Evolutionary conservation across 2,888 invertebrate genomes (phyloP), one percentile per base, ranked within the genome.

Genomic region (Teleogryllus oceanicus): DNA sequence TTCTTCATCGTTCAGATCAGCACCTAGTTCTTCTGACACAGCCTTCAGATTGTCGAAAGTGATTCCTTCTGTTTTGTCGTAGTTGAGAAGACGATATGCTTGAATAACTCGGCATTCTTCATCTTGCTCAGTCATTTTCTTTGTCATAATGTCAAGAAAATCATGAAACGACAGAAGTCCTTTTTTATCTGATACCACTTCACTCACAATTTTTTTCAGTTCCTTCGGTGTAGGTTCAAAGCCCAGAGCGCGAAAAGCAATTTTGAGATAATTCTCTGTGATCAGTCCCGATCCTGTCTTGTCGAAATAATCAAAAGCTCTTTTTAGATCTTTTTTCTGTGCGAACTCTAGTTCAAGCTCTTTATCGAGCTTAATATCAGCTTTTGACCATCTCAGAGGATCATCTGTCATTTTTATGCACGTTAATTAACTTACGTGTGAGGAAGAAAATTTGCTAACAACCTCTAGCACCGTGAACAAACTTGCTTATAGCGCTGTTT

Each of bases 121-220:
- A 62, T 62, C 62, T 62, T 62, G 62, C n/a, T 62, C 62, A 18
- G 62, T 62, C 62, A 62, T 62, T 16, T 62, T 62, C 62, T 62
- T 62, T 18, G 62, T 62, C 62, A 62, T 62, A n/a, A 62, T 62
- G n/a, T 62, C 62, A 18, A 62, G n/a, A 62, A 62, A 62, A 62
- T 62, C 62, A 13, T 18, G n/a, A n/a, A 62, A 62, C 0, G 62
- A 62, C n/a, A 62, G 5, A 18, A 18, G 13, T 62, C n/a, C 62
- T 13, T 13, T 62, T 62, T 13, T 13, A 18, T 62, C 62, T 5
- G n/a, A 4, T 18, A 13, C 62, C n/a, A 62, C 62, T n/a, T 62
- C 62, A 18, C n/a, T 13, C 10, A 62, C 16, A 62, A 62, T 18
- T n/a, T 62, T 62, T n/a, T 62, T 62, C n/a, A 62, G 62, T 62